Base-by-base conservation (phyloP, 2,888 invertebrate genomes). In the Epinotia bilunana region DNA sequence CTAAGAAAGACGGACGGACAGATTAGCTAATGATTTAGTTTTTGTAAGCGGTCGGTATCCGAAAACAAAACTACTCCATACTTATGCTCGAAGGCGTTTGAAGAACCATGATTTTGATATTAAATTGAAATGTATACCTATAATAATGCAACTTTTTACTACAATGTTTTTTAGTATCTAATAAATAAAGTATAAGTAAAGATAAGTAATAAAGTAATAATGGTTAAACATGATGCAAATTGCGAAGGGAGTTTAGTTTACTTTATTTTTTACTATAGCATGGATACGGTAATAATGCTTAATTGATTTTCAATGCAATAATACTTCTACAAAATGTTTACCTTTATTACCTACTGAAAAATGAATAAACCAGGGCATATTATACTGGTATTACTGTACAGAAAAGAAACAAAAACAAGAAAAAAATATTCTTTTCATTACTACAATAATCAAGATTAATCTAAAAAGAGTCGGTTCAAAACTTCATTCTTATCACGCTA, bases 401-500 rank as follows among this genome's bases (percentile, higher is more conserved):
- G 4, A 53, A 64, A 60, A 46, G 28, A 46, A 18, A 28, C 58
- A 72, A 67, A 67, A 72, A 46, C 23, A 62, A 72, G 61, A 60
- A 13, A 16, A 12, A 39, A 55, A 43, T 65, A 7, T 11, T 61
- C 46, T 65, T 16, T 55, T 61, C 20, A 55, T 55, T 49, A 61
- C 20, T 55, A 55, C 3, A 58, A 70, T 53, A 28, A 43, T 65
- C 53, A 61, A 61, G 28, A 72, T 60, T 67, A 64, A 43, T 64
- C 43, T 20, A 43, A 20, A 20, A 2, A 68, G 43, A 18, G 33
- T 18, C 33, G 4, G n/a, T 46, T 57, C 6, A 39, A 43, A 43
- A 28, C 57, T 61, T 28, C 20, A 69, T 49, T 18, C 28, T 64
- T 65, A 74, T 71, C 74, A 53, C 49, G 43, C 58, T 71, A 70